These are phyloP conservation scores for Drosophila fungiperda DNA, from an alignment of 2,888 invertebrate species.

Conservation along the genomic window DNA sequence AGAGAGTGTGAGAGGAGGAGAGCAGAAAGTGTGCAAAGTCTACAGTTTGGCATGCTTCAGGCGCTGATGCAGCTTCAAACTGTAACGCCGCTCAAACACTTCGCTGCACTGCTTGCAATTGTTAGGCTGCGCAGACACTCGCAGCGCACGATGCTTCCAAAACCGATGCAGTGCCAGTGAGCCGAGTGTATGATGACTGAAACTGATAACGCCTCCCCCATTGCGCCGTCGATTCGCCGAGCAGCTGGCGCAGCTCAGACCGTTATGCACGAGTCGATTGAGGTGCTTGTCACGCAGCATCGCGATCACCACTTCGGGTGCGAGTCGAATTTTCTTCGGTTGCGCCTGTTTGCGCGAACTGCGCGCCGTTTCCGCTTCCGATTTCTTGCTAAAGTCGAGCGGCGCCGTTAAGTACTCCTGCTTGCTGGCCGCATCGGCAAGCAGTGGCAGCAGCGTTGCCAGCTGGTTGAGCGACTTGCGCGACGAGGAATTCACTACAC, in stretches of 20 bases:
- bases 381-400: constrained; percentile 81
- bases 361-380: constrained; percentile 65
- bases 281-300: constrained; percentile 85
- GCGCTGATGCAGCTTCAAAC: constrained; percentile 81
- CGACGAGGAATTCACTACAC: constrained; percentile 31
- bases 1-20: background rate
- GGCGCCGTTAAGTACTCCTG: constrained; percentile 81
- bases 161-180: constrained; percentile 86
- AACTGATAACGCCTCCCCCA: constrained; percentile 72
- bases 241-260: constrained; percentile 82
- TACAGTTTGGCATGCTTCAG: constrained; percentile 60
- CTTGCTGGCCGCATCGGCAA: constrained; percentile 81
- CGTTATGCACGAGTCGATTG: constrained; percentile 83
- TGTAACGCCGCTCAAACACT: constrained; percentile 78
- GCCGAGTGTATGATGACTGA: constrained; percentile 86
- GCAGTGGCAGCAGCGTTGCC: constrained; percentile 78
- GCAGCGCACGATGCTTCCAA: constrained; percentile 85
- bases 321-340: constrained; percentile 85
- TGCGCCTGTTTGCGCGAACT: constrained; percentile 86
- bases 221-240: constrained; percentile 59
- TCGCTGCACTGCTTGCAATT: constrained; percentile 76
- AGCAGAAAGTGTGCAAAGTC: background rate
- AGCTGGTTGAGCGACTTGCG: constrained; percentile 80
- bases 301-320: constrained; percentile 81
- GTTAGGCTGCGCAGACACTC: background rate